phyloP scores from a whole-genome alignment of 1,140 invertebrate species.

The Lepidotrigona ventralis region DNA sequence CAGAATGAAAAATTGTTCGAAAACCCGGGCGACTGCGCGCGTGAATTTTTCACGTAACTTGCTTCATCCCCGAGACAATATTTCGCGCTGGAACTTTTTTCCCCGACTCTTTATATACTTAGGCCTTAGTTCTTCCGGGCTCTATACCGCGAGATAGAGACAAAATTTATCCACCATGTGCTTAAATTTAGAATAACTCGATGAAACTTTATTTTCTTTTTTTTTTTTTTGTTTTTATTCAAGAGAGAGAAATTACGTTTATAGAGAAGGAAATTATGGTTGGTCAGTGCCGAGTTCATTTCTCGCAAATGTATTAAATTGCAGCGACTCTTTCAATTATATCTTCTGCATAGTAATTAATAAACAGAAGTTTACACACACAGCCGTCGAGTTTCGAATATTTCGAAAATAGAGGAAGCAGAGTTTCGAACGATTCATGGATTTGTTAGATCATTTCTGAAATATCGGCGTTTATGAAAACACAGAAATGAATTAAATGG shows the following conservation, averaged over 20 bases:
- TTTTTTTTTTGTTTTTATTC: too few species aligned
- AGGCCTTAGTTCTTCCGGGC: neutral
- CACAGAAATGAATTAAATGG: too few species aligned
- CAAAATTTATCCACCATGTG: too few species aligned
- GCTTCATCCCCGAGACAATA: neutral
- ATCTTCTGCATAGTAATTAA: neutral
- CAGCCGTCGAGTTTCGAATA: too few species aligned
- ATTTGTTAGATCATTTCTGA: too few species aligned
- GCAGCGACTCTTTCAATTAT: neutral
- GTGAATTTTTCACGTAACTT: constrained; percentile 25
- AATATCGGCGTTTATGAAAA: too few species aligned
- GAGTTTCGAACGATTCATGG: too few species aligned
- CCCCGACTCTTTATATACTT: neutral
- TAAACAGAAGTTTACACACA: too few species aligned
- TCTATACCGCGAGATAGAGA: neutral
- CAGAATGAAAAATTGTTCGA: constrained; percentile 22
- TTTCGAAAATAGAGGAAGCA: too few species aligned
- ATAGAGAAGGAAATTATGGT: neutral
- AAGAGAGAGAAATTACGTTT: neutral
- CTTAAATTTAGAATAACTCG: too few species aligned
- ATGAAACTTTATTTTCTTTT: too few species aligned
- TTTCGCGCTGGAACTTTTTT: neutral
- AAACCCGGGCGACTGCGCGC: neutral
- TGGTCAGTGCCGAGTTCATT: neutral
- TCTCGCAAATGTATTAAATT: too few species aligned